Evolutionary conservation across 2,888 invertebrate genomes (phyloP).

Genomic region (Lithophane semibrunnea): DNA sequence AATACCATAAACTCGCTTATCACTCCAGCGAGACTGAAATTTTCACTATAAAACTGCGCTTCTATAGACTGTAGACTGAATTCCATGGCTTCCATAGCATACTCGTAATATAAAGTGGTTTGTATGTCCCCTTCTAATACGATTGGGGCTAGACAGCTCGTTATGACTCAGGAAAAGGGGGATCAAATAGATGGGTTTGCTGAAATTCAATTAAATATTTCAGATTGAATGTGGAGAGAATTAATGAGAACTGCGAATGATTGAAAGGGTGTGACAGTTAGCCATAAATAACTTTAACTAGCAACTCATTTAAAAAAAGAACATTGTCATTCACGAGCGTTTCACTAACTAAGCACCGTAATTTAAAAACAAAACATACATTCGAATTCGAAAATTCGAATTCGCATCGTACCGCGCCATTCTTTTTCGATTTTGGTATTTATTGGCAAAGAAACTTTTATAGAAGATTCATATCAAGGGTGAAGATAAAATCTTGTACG

Average conservation of each 20-base stretch:
- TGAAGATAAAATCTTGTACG: too few relatives aligned
- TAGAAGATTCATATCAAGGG: too few relatives aligned
- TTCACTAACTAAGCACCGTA: too few relatives aligned
- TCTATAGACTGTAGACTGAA: slow-evolving; percentile 16
- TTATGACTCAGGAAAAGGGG: slow-evolving; percentile 30
- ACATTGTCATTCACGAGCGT: too few relatives aligned
- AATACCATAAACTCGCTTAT: not conserved
- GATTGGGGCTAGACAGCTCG: slow-evolving; percentile 34
- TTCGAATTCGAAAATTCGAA: too few relatives aligned
- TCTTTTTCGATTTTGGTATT: too few relatives aligned
- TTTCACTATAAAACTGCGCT: not conserved
- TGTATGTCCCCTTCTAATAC: slow-evolving; percentile 27
- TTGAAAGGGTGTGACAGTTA: not conserved
- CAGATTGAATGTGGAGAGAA: slow-evolving; percentile 14
- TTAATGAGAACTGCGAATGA: not conserved
- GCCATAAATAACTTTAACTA: not conserved
- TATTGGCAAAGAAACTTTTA: too few relatives aligned
- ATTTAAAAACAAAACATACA: too few relatives aligned
- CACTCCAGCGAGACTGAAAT: slow-evolving; percentile 10
- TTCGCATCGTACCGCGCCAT: too few relatives aligned
- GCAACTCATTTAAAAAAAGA: too few relatives aligned
- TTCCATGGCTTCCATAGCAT: not conserved
- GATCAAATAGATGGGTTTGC: slow-evolving; percentile 15
- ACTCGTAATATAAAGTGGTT: slow-evolving; percentile 33
- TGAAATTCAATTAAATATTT: slow-evolving; percentile 14